Evolutionary conservation across 2,797 vertebrate species (phyloP).

Genomic region (Periparus ater): DNA sequence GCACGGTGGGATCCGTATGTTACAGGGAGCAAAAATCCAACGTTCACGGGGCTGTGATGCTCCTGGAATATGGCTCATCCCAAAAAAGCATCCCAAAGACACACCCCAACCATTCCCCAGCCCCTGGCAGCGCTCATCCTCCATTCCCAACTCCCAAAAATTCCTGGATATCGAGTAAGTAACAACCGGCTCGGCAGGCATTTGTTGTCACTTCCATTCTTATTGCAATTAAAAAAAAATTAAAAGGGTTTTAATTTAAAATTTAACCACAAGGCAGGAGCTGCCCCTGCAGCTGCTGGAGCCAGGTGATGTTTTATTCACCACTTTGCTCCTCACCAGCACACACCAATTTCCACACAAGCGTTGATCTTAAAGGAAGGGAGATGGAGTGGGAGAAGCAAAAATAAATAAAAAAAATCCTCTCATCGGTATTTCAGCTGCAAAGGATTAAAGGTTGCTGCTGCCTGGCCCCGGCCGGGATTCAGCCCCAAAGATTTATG

Average conservation of each 20-base stretch:
- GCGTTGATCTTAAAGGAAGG: neutral
- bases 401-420: neutral
- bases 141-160: conserved; percentile 2
- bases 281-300: neutral
- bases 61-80: rapidly evolving
- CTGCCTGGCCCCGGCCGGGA: neutral
- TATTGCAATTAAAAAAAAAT: neutral
- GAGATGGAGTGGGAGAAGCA: neutral
- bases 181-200: conserved; percentile 7
- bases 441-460: neutral
- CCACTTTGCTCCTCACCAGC: neutral
- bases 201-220: neutral
- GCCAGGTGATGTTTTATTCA: conserved; percentile 36
- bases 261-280: neutral
- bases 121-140: rapidly evolving
- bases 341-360: neutral
- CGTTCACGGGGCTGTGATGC: rapidly evolving
- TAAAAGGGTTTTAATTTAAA: neutral
- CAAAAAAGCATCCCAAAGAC: neutral
- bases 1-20: rapidly evolving
- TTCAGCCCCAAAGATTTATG: neutral
- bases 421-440: neutral
- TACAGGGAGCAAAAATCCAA: rapidly evolving
- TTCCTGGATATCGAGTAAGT: neutral
- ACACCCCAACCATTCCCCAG: rapidly evolving